Percentiles rank a stretch among this genome's conserved stretches.
Evolutionary conservation across 2,797 vertebrate species (phyloP).

Genomic region (Tapirus indicus): DNA sequence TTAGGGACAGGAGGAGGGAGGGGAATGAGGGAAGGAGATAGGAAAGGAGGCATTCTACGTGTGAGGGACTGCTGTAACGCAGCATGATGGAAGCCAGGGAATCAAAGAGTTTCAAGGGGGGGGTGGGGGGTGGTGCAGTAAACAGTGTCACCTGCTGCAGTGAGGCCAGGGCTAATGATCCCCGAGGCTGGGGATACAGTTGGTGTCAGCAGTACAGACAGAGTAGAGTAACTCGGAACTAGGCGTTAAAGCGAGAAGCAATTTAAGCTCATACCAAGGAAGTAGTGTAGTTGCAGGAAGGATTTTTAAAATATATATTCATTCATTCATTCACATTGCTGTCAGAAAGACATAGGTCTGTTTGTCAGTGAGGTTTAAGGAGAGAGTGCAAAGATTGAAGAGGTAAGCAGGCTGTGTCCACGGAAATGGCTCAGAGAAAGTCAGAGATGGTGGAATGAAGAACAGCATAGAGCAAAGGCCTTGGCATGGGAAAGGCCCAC

Average conservation of each 20-base stretch:
- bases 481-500: not conserved
- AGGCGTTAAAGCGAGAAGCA: not conserved
- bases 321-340: not conserved
- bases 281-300: not conserved
- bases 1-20: not conserved
- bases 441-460: not conserved
- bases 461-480: not conserved
- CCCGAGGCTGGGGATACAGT: fast-evolving
- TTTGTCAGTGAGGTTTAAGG: not conserved
- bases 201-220: not conserved
- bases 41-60: fast-evolving
- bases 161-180: not conserved
- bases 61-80: not conserved
- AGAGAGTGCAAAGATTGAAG: not conserved
- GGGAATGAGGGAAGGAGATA: not conserved
- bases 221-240: not conserved
- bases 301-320: not conserved
- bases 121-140: not conserved
- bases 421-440: not conserved
- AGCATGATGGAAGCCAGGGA: not conserved
- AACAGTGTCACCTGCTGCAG: not conserved
- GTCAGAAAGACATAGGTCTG: not conserved
- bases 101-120: not conserved
- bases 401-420: not conserved
- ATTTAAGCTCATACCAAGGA: not conserved